Evolutionary conservation across 2,113 vertebrate genomes (phyloP), one percentile per base, ranked within the genome.

Genomic region (Aspiorhynchus laticeps): DNA sequence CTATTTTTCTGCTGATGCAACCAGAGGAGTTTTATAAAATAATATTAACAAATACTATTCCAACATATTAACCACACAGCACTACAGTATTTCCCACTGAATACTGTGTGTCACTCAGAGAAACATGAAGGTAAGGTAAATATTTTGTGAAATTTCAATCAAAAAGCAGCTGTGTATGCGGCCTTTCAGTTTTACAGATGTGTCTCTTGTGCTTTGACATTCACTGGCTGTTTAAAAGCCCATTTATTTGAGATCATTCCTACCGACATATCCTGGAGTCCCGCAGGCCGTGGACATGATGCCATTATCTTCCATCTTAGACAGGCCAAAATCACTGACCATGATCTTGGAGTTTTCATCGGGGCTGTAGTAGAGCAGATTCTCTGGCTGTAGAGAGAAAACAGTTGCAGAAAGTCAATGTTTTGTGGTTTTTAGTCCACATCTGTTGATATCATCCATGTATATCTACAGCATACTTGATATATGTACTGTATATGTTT

Each of bases 241-340:
- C 28, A 67, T 67, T 31, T 31, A 31, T 65, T 5, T 7, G 56
- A 76, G 56, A 11, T 7, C 10, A 14, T 89, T 41, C 93, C 92
- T 91, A 99, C 98, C 98, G 10, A 99, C 98, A 0, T 99, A 99
- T 91, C 98, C 98, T 0, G 98, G 97, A 2, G 98, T 99, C 24
- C 98, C 98, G 7, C 98, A 99, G 79, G 98, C 98, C 0, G 98
- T 99, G 36, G 98, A 98, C 98, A 99, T 99, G 92, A 99, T 94
- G 9, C 95, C 97, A 0, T 92, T 97, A 89, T 99, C 97, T 7
- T 97, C 95, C 95, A 98, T 98, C 91, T 99, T 99, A 0, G 98
- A 99, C 77, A 99, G 93, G 46, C 98, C 98, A 0, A 99, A 99
- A 86, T 99, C 98, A 0, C 98, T 99, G 92, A 99, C 96, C 98